Conservation (phyloP, 2,888 invertebrate species). For the Trisateles emortualis region DNA sequence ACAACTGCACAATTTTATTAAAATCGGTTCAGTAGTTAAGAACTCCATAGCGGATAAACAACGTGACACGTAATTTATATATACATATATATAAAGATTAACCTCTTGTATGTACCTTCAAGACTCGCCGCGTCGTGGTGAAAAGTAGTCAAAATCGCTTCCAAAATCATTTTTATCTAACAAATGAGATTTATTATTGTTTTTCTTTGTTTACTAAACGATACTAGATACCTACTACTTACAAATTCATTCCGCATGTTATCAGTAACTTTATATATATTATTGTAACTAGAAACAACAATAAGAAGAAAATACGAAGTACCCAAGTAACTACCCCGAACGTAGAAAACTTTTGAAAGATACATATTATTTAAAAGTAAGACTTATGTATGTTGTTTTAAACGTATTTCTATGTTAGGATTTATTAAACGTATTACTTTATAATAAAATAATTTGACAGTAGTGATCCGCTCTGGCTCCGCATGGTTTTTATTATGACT, state of each 20-base stretch:
- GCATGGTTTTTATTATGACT: no score
- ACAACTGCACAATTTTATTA: no score
- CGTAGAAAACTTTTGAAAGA: not conserved
- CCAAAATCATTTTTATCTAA: not conserved
- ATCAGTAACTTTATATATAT: not conserved
- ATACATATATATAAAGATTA: no score
- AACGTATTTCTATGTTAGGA: not conserved
- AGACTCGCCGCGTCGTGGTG: no score
- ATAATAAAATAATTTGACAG: no score
- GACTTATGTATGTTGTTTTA: not conserved
- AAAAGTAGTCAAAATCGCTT: no score
- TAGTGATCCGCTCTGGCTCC: no score
- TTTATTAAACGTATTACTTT: no score
- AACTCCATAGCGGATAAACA: no score
- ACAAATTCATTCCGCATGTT: not conserved
- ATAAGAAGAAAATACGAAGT: not conserved
- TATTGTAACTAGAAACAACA: constrained; percentile 1
- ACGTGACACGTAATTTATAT: no score
- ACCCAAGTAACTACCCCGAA: not conserved
- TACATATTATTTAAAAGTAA: not conserved
- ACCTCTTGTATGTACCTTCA: no score
- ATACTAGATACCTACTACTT: not conserved
- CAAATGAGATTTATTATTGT: not conserved
- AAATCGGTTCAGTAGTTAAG: no score
- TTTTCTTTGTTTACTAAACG: not conserved